Evolutionary conservation across 2,113 vertebrate species (phyloP), one percentile per base, ranked within the genome.

Genomic region (Lagopus muta): DNA sequence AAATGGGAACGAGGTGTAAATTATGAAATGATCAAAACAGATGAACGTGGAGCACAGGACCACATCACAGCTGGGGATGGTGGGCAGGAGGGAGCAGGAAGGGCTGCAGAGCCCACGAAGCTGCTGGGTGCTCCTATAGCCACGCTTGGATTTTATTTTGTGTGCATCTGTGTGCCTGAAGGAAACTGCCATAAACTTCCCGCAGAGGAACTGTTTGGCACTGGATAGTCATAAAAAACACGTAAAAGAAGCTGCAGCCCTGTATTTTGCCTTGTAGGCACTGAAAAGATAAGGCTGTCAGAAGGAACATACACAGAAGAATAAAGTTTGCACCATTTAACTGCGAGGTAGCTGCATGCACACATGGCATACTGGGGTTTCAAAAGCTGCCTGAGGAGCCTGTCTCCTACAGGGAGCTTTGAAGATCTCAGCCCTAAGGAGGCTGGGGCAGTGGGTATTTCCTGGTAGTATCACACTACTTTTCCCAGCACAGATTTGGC

Each of bases 401-500:
- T 16, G 42, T 21, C 65, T 72, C 32, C 86, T 74, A 13, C 55
- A 3, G 77, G 66, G 61, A 82, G 81, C 93, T 93, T 17, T 76
- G 92, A 36, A 74, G 72, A 45, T 6, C 64, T 74, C 71, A 21
- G 36, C 42, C 91, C 21, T 12, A 0, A 47, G 7, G 52, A 77
- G 55, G 21, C 11, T 16, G 70, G 75, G 5, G 47, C 75, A 38
- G 78, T 6, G 79, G 78, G 75, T 64, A 82, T 88, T 86, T 91
- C 87, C 87, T 75, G 75, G 84, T 6, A 47, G 91, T 19, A 66
- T 60, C 50, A 0, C 10, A 48, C 74, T 30, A 11, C 93, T 86
- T 43, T 86, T 86, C 92, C 87, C 91, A 89, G 79, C 71, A 18
- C 21, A 43, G 55, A 57, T 79, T 50, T 85, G 89, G 88, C 87